Evolutionary conservation across 2,113 vertebrate species (phyloP), one percentile per base, ranked within the genome.

Genomic region (Orcinus orca): DNA sequence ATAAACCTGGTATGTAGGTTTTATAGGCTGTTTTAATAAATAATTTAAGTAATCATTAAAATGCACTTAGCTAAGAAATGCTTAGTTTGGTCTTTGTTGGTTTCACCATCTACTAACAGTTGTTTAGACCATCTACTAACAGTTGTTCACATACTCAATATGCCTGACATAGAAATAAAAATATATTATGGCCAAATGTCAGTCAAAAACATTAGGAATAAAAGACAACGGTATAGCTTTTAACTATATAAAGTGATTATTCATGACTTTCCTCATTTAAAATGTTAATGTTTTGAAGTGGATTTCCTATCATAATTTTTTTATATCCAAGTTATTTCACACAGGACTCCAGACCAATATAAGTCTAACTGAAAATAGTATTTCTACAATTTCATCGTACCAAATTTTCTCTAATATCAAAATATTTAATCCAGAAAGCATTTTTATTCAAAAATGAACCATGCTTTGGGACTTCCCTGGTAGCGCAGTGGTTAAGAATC

Each of bases 391-490:
- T 89, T 93, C 31, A 89, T 53, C 50, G 38, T n/a, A 88, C 3
- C 63, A 88, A 68, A 91, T 92, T 88, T 68, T 41, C 47, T 58
- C 68, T 13, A 83, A 70, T 85, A 92, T 44, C 20, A 81, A 93
- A 87, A 90, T 82, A 95, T 36, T 92, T 96, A 95, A 94, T 58
- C 41, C 31, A 97, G 68, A 81, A 91, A 95, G 77, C 18, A 68
- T 63, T 80, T 58, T 90, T 60, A 93, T 38, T 79, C 12, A 92
- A 90, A 58, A 58, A 21, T 3, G 84, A 96, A 63, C 21, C n/a
- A 62, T 44, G 38, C 26, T 74, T 86, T 95, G 53, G 53, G 53
- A 53, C 15, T 53, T 53, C 5, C 15, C 53, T 53, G 15, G 53
- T 53, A 53, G 53, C 53, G 5, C 53, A 53, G 15, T 53, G 53